Percentiles rank a stretch among this genome's conserved stretches.
Conservation (phyloP, 2,113 vertebrate genomes). For the Lepus americanus region DNA sequence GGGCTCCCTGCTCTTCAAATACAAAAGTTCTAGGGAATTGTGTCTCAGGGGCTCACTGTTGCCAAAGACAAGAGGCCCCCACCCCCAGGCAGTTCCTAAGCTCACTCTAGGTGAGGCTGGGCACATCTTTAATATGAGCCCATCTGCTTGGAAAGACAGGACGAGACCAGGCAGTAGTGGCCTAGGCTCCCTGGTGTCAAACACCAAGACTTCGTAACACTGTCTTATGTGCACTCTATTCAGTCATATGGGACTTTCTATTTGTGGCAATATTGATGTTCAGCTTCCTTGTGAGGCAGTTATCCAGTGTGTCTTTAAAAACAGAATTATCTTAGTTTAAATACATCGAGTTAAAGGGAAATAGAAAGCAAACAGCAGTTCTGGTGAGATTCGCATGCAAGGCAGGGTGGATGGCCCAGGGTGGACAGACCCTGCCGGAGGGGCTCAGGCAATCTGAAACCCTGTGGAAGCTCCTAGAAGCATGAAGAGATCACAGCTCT, state of each 20-base stretch:
- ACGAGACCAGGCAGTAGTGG: background rate
- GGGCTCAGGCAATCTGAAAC: background rate
- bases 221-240: background rate
- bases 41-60: background rate
- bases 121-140: background rate
- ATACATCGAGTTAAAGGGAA: background rate
- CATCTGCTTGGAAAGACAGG: background rate
- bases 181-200: too few species aligned
- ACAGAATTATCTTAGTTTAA: slow-evolving; percentile 2
- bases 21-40: background rate
- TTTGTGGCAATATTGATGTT: background rate
- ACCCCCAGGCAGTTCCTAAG: background rate
- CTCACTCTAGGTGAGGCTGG: background rate
- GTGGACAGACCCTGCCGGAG: fast-evolving
- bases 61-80: background rate
- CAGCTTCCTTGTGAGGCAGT: background rate
- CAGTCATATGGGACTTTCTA: background rate
- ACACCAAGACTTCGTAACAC: background rate
- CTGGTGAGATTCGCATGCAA: background rate
- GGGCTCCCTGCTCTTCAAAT: too few species aligned
- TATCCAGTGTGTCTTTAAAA: background rate
- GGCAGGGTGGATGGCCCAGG: background rate
- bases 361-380: background rate
- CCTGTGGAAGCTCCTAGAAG: background rate
- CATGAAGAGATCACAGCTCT: background rate